A percentile compares a stretch with the other conserved stretches of the same genome.
phyloP scores from a whole-genome alignment of 2,113 vertebrate species.

The Willisornis vidua region DNA sequence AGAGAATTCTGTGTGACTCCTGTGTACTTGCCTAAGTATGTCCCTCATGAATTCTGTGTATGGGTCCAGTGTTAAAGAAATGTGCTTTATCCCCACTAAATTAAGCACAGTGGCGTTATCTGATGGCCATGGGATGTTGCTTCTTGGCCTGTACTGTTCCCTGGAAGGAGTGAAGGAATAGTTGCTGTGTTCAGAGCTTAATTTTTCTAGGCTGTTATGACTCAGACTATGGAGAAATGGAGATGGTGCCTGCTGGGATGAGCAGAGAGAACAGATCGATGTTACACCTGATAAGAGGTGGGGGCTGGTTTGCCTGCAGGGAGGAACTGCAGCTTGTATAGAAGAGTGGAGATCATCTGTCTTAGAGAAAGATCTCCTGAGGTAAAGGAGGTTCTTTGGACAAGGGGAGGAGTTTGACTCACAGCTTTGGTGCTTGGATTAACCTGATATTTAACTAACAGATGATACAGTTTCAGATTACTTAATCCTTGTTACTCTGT shows the following conservation, averaged over 20 bases:
- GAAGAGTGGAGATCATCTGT: neutral
- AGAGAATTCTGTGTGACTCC: neutral
- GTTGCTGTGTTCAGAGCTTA: neutral
- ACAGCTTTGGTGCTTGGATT: neutral
- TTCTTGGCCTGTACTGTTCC: neutral
- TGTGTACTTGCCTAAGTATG: neutral
- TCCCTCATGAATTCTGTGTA: neutral
- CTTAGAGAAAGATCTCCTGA: neutral
- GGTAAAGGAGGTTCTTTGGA: neutral
- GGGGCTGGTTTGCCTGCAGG: neutral
- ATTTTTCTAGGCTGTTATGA: neutral
- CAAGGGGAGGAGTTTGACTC: neutral
- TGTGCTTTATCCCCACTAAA: neutral
- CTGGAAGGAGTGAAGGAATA: neutral
- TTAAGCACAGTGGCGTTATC: neutral
- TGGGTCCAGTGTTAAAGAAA: neutral
- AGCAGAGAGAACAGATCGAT: neutral
- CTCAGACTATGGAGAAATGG: neutral
- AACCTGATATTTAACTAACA: neutral
- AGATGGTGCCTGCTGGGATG: neutral
- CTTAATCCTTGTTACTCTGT: neutral
- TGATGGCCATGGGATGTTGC: neutral
- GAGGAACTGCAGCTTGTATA: neutral
- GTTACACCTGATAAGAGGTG: neutral
- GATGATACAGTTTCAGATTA: neutral